These are phyloP conservation scores for Poeciliopsis gracilis DNA, from an alignment of 2,797 vertebrate species.

Conservation along the genomic window DNA sequence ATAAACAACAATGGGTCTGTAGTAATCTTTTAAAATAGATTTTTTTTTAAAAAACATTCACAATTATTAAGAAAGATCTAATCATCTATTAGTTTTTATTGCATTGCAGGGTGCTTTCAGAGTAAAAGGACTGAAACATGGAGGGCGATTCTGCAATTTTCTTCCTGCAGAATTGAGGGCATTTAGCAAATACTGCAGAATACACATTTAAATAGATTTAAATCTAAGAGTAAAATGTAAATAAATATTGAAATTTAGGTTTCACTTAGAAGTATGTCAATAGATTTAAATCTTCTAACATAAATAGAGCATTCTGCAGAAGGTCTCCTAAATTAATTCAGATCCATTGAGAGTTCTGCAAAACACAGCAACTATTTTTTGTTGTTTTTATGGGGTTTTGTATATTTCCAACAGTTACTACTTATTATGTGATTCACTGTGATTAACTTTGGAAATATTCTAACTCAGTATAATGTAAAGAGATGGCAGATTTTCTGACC, in stretches of 20 bases:
- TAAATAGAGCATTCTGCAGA: not conserved
- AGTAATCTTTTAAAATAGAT: not conserved
- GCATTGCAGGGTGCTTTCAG: too few species aligned
- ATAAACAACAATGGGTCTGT: not conserved
- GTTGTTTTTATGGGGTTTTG: not conserved
- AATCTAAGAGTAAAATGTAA: not conserved
- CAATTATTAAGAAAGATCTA: not conserved
- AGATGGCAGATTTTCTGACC: not conserved
- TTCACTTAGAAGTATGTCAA: not conserved
- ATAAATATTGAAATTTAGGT: not conserved
- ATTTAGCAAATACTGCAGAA: not conserved
- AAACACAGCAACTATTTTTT: not conserved
- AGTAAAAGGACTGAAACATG: too few species aligned
- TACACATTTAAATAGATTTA: too few species aligned
- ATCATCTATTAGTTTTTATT: too few species aligned
- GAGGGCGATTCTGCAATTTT: not conserved
- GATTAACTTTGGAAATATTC: not conserved
- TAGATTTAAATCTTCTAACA: not conserved
- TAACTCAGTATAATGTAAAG: not conserved
- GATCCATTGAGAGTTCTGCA: not conserved
- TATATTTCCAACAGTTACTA: not conserved
- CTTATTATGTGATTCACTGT: not conserved
- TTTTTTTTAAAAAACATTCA: not conserved
- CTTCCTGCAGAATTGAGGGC: not conserved
- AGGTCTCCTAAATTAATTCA: not conserved